phyloP scores from a whole-genome alignment of 2,113 vertebrate species.

The Chloropsis hardwickii region DNA sequence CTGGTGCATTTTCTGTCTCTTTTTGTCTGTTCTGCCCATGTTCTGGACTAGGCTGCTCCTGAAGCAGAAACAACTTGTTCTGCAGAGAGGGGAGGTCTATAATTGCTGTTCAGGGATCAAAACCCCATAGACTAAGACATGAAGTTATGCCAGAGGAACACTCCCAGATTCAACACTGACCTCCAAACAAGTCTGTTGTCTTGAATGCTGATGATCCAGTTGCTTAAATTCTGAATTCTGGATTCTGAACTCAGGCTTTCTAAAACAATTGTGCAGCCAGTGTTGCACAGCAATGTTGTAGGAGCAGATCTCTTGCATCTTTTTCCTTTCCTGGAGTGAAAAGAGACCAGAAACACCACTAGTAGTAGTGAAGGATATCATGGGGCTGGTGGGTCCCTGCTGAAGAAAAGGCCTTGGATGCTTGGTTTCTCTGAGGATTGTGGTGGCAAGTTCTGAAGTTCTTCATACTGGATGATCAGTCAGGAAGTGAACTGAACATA shows the following conservation, averaged over 20 bases:
- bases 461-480: neutral
- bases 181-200: neutral
- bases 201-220: neutral
- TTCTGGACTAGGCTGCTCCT: neutral
- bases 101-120: neutral
- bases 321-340: neutral
- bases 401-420: neutral
- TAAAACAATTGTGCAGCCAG: neutral
- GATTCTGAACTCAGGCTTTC: neutral
- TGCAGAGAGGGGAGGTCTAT: neutral
- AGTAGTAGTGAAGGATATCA: neutral
- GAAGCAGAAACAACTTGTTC: neutral
- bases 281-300: neutral
- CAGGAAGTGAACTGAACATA: neutral
- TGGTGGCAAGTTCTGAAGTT: neutral
- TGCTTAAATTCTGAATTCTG: neutral
- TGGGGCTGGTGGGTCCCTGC: rapidly evolving
- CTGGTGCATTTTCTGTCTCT: neutral
- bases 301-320: neutral
- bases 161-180: neutral
- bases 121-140: neutral
- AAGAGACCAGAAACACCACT: neutral
- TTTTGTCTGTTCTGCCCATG: neutral
- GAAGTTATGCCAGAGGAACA: neutral
- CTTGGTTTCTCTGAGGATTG: neutral